Evolutionary conservation across 2,113 vertebrate species (phyloP).

Genomic region (Alligator sinensis): DNA sequence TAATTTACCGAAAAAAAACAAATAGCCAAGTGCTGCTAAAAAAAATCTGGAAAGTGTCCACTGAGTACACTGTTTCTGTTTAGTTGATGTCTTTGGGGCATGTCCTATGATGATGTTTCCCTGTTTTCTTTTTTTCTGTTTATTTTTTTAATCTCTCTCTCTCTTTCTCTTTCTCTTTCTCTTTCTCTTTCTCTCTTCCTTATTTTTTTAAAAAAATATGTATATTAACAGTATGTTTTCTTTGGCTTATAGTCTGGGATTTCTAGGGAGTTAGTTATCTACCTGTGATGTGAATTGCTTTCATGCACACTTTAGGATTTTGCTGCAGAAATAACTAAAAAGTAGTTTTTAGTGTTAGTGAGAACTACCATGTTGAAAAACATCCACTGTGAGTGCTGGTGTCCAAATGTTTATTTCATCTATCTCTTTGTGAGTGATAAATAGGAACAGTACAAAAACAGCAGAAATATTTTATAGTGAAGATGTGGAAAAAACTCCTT

Average conservation of each 20-base stretch:
- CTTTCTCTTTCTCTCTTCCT: not conserved
- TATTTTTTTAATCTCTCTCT: too few relatives aligned
- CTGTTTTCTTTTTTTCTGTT: too few relatives aligned
- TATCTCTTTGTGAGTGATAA: not conserved
- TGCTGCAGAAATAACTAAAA: not conserved
- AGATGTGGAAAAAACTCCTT: fast-evolving
- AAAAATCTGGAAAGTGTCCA: not conserved
- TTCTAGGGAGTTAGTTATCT: conserved; percentile 39
- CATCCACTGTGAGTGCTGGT: not conserved
- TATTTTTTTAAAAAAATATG: conserved; percentile 58
- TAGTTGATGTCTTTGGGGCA: not conserved
- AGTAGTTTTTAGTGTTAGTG: not conserved
- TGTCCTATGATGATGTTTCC: too few relatives aligned
- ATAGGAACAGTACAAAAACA: not conserved
- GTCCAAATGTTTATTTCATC: not conserved
- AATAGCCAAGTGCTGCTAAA: conserved; percentile 18
- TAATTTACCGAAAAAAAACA: conserved; percentile 61
- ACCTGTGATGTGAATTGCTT: not conserved
- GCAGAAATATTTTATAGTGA: not conserved
- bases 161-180: too few relatives aligned
- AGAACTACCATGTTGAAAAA: not conserved
- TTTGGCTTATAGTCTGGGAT: conserved; percentile 34
- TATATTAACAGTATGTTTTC: not conserved
- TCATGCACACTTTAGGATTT: not conserved
- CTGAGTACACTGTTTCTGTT: fast-evolving